Percentiles rank a stretch among this genome's conserved stretches.
These are phyloP conservation scores for Cataglyphis albicans DNA, from an alignment of 2,888 invertebrate genomes.

Conservation along the genomic window DNA sequence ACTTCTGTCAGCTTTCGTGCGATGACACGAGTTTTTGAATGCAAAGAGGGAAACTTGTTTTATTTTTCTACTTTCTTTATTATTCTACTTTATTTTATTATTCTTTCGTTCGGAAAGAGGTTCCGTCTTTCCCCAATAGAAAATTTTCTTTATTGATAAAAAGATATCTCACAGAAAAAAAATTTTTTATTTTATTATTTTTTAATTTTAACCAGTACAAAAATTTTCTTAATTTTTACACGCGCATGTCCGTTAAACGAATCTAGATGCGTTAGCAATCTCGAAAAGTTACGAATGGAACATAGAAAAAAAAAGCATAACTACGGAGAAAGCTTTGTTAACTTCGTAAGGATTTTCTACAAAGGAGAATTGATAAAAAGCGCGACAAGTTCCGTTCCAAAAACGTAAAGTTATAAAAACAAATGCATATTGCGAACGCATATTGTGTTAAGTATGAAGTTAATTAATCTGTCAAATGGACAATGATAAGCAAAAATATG, in stretches of 20 bases:
- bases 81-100: too few relatives aligned
- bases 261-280: neutral
- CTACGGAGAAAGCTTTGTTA: conserved; percentile 1
- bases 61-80: too few relatives aligned
- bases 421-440: neutral
- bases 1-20: too few relatives aligned
- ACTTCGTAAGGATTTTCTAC: conserved; percentile 11
- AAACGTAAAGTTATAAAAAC: neutral
- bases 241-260: neutral
- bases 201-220: neutral
- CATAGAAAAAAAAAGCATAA: neutral
- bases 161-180: neutral
- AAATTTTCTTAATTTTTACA: neutral
- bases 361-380: conserved; percentile 5
- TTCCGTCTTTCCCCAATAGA: too few relatives aligned
- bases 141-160: too few relatives aligned
- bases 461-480: neutral
- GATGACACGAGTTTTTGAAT: too few relatives aligned
- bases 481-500: neutral
- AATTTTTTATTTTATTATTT: neutral
- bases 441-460: neutral
- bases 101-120: too few relatives aligned
- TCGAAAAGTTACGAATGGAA: neutral
- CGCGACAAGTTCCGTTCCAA: neutral
- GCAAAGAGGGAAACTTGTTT: too few relatives aligned